Percentiles rank a stretch among this genome's conserved stretches.
These are phyloP conservation scores for Melanotaenia duboulayi DNA, from an alignment of 2,113 vertebrate genomes.

Conservation along the genomic window DNA sequence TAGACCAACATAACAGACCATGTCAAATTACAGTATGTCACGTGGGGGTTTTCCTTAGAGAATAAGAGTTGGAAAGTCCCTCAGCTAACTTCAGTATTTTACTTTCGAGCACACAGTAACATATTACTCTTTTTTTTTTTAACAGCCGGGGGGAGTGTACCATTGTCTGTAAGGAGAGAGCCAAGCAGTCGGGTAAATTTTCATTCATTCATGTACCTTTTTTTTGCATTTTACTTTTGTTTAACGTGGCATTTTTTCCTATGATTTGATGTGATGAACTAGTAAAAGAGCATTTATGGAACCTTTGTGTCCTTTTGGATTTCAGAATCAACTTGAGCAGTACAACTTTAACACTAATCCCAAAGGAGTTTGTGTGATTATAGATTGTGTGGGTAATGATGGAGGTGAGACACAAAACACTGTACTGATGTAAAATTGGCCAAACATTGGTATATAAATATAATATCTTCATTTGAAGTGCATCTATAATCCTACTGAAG, in stretches of 20 bases:
- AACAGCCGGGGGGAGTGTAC: constrained; percentile 21
- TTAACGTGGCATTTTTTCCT: neutral
- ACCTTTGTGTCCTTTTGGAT: constrained; percentile 10
- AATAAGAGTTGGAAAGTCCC: constrained; percentile 17
- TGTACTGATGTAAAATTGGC: neutral
- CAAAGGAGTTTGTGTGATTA: constrained; percentile 91
- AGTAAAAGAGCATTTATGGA: neutral
- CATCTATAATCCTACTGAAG: neutral
- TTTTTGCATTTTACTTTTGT: too few relatives aligned
- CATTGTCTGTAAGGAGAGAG: constrained; percentile 6
- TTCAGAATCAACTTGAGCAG: constrained; percentile 71
- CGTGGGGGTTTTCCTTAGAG: neutral
- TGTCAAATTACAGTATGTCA: neutral
- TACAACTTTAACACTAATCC: constrained; percentile 86
- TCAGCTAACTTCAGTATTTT: neutral
- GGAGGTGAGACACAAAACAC: constrained; percentile 82
- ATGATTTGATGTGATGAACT: neutral
- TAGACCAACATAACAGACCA: neutral
- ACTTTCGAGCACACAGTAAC: neutral
- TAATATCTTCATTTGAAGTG: neutral
- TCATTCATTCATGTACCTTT: neutral
- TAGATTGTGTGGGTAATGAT: constrained; percentile 91
- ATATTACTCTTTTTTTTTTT: neutral
- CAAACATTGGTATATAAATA: neutral
- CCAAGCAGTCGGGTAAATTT: constrained; percentile 56